Base-by-base conservation (phyloP, 1,140 invertebrate genomes). In the Luehdorfia chinensis region DNA sequence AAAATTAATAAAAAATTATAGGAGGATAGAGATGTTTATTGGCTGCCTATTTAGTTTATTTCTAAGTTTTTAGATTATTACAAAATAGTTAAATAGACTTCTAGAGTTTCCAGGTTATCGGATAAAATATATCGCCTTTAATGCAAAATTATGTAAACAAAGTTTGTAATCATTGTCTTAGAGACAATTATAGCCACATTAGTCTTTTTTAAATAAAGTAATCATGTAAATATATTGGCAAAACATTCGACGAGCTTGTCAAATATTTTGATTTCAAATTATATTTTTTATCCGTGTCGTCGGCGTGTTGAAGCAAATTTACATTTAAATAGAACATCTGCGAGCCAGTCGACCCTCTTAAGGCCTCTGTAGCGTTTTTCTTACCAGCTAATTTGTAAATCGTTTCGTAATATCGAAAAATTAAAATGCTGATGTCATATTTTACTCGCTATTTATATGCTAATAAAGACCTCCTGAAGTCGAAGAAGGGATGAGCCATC, bases 271-370 rank as follows among this genome's bases (percentile, higher is more conserved):
- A 77, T 79, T 73, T 62, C 47, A 74, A 77, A 78, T 75, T 68
- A 71, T 76, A 74, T 80, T 85, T 84, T 86, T 77, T 67, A 72
- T 75, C 69, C 75, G 50, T 84, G 75, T 83, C 70, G 74, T 74
- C 69, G 62, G 60, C 72, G 74, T 76, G 66, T 74, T 59, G 75
- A 56, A 64, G 61, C 39, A 71, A 86, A 86, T 86, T 86, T 86
- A 86, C 83, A 86, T 86, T 83, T 84, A 86, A 86, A 84, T 86
- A 83, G 79, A 83, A 84, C 83, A 86, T 84, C 83, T 86, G 79
- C 70, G 73, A 57, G 68, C 66, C 66, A 56, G 51, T 71, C 73
- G 72, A 75, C 79, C 79, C 79, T 81, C 79, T 80, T 63, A 76
- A 79, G 71, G 64, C 68, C 64, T 71, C 59, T 61, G 65, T 57